Evolutionary conservation across 2,888 invertebrate genomes (phyloP).

Genomic region (Limenitis camilla): DNA sequence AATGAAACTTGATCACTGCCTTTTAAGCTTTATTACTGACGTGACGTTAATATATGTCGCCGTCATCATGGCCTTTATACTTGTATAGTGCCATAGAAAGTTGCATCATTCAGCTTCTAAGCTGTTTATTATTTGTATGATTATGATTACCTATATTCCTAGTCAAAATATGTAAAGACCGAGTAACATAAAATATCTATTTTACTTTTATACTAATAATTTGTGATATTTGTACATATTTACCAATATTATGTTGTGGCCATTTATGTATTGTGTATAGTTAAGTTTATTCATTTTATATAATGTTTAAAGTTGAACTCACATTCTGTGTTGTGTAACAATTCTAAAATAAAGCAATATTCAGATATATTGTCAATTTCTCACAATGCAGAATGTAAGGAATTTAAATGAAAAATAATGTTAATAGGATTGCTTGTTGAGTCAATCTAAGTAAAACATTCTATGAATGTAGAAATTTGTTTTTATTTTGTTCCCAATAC

Average conservation of each 20-base stretch:
- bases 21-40: conserved; percentile 51
- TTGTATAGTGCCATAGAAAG: conserved; percentile 62
- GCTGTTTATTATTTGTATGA: not conserved
- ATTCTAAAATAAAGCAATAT: not conserved
- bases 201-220: conserved; percentile 42
- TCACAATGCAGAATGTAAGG: conserved; percentile 38
- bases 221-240: conserved; percentile 66
- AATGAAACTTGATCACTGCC: conserved; percentile 45
- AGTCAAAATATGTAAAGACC: conserved; percentile 45
- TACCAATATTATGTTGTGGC: conserved; percentile 58
- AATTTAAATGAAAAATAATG: conserved; percentile 39
- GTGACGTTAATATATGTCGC: conserved; percentile 43
- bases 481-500: too few relatives aligned
- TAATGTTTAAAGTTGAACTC: conserved; percentile 19
- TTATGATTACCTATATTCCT: conserved; percentile 34
- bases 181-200: conserved; percentile 24
- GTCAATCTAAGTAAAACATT: conserved; percentile 66
- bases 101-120: not conserved
- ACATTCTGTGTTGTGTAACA: conserved; percentile 22
- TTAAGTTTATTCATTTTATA: conserved; percentile 25
- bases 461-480: too few relatives aligned
- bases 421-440: conserved; percentile 55
- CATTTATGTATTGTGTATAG: conserved; percentile 46
- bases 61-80: conserved; percentile 53
- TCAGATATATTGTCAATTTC: not conserved